These are phyloP conservation scores for Hormaphis cornu DNA, from an alignment of 1,140 invertebrate species.

Conservation along the genomic window DNA sequence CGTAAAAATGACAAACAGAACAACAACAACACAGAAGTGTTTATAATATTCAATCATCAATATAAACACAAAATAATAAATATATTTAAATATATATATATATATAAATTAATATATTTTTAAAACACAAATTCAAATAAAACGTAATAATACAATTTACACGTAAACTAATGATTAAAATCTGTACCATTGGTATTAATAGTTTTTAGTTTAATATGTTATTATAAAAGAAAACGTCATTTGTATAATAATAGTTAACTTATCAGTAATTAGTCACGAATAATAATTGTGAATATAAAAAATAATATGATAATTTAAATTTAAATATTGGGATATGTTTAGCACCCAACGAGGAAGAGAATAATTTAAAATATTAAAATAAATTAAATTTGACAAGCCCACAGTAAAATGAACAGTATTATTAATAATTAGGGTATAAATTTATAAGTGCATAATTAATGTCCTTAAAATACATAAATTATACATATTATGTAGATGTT, in stretches of 20 bases:
- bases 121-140: not conserved
- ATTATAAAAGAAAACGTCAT: not conserved
- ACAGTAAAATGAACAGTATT: not conserved
- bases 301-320: no score
- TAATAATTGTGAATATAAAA: not conserved
- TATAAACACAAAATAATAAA: not conserved
- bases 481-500: no score
- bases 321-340: not conserved
- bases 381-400: constrained; percentile 14
- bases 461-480: no score
- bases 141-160: not conserved
- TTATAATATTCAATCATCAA: not conserved
- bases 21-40: no score
- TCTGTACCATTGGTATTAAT: not conserved
- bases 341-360: not conserved
- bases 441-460: constrained; percentile 13
- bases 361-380: not conserved
- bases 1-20: not conserved
- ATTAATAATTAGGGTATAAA: constrained; percentile 9
- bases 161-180: constrained; percentile 1
- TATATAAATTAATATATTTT: no score
- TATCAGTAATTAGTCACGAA: not conserved
- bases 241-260: not conserved
- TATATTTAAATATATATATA: no score
- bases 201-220: not conserved